Evolutionary conservation across 2,888 invertebrate species (phyloP), one percentile per base, ranked within the genome.

Genomic region (Chloroclysta siterata): DNA sequence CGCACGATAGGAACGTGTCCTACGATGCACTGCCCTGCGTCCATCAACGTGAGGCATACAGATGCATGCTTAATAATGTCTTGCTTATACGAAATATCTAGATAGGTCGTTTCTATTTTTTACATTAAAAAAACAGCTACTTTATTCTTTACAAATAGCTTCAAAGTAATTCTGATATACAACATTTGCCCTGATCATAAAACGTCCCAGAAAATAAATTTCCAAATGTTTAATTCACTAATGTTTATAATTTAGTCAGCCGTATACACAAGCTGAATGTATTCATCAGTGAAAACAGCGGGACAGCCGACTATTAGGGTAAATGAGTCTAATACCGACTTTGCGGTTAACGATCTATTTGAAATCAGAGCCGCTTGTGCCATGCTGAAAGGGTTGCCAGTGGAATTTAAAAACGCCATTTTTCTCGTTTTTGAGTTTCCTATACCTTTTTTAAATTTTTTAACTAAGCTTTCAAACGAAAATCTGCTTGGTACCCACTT

Each of bases 301-400:
- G 46, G 51, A 55, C 50, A 29, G 62, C 64, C 55, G 65, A 64
- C 63, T 65, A 68, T 73, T 73, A 56, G 66, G 50, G 63, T 57
- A 72, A 79, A 77, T 67, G 68, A 57, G 62, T 66, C 67, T 69
- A 68, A 74, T 58, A 70, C 67, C 66, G 66, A 69, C 68, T 72
- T 73, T 71, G 71, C 64, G 63, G 72, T 59, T 72, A 72, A 73
- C 72, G 74, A 78, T 75, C 70, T 64, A 77, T 78, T 78, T 76
- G 71, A 76, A 82, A 79, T 78, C 70, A 78, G 69, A 61, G 57
- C 64, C 58, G 62, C 69, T 79, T 78, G 78, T 79, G 61, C 53
- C 29, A 0, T 48, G 47, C 41, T 39, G 58, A 33, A 58, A 66
- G 57, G 65, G 42, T 58, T 63, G 48, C 44, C n/a, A 63, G 42